A percentile compares a stretch with the other conserved stretches of the same genome.
phyloP scores from a whole-genome alignment of 2,888 invertebrate species.

The Desoria tigrina region DNA sequence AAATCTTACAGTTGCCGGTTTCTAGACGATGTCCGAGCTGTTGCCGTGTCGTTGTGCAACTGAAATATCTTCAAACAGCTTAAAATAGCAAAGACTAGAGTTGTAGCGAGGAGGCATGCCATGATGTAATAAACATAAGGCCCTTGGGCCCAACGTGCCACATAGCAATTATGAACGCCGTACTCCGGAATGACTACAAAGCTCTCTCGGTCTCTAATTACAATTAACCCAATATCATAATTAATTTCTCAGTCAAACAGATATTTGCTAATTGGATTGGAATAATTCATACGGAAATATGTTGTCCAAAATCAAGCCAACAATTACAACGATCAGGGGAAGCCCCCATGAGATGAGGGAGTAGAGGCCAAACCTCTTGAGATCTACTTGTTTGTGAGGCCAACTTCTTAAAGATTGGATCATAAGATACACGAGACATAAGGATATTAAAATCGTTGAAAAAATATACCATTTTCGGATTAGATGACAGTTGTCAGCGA shows the following conservation, averaged over 20 bases:
- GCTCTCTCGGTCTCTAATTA: conserved; percentile 6
- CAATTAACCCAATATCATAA: no score
- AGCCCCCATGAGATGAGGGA: background rate
- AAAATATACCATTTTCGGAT: no score
- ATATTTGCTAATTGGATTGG: background rate
- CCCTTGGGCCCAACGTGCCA: background rate
- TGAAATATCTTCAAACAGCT: background rate
- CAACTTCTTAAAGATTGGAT: background rate
- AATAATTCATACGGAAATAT: conserved; percentile 5
- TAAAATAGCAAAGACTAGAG: background rate
- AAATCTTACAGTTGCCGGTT: no score
- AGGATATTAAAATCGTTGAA: no score
- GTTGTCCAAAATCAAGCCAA: conserved; percentile 3
- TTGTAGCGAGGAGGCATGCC: background rate
- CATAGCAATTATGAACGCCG: background rate
- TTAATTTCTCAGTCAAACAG: no score
- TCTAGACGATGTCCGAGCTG: background rate
- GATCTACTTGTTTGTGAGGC: background rate
- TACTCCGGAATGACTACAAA: conserved; percentile 4
- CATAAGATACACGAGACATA: background rate
- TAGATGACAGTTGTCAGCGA: no score
- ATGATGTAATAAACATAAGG: conserved; percentile 9
- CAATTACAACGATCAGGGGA: conserved; percentile 5
- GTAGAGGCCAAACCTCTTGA: background rate
- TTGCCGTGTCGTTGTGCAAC: background rate